These are phyloP conservation scores for Watsonalla binaria DNA, from an alignment of 2,888 invertebrate species.

Conservation along the genomic window DNA sequence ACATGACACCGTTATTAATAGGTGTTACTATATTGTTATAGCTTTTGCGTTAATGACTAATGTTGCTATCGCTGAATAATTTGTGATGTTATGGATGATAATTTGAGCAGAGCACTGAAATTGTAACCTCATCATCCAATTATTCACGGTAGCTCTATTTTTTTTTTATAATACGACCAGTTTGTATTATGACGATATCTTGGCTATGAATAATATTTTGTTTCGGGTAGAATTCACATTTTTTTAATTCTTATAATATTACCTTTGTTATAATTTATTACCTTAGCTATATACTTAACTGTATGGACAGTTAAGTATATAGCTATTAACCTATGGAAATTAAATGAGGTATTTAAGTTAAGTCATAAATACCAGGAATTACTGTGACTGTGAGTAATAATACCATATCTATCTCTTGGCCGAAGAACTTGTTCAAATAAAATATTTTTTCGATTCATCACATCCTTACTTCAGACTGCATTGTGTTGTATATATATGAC, in stretches of 20 bases:
- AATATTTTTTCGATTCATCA: conserved; percentile 11
- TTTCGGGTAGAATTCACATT: neutral
- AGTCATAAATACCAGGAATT: neutral
- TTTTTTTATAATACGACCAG: conserved; percentile 26
- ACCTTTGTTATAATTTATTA: too few species aligned
- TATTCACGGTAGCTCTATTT: conserved; percentile 25
- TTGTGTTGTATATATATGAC: conserved; percentile 11
- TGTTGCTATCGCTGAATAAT: conserved; percentile 1
- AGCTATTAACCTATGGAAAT: too few species aligned
- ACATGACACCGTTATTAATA: neutral
- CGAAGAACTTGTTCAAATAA: conserved; percentile 5
- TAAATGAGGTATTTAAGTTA: too few species aligned
- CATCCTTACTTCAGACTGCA: conserved; percentile 8
- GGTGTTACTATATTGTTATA: neutral
- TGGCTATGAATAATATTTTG: conserved; percentile 12
- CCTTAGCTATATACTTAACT: too few species aligned
- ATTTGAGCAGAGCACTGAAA: neutral
- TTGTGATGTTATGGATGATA: neutral
- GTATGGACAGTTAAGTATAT: too few species aligned
- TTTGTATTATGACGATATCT: conserved; percentile 17
- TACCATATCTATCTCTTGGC: neutral
- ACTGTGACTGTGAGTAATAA: neutral
- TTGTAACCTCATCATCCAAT: conserved; percentile 28
- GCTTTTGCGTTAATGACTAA: neutral
- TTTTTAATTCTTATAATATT: too few species aligned